These are phyloP conservation scores for Paracanthobrama guichenoti DNA, from an alignment of 2,113 vertebrate genomes.

Conservation along the genomic window DNA sequence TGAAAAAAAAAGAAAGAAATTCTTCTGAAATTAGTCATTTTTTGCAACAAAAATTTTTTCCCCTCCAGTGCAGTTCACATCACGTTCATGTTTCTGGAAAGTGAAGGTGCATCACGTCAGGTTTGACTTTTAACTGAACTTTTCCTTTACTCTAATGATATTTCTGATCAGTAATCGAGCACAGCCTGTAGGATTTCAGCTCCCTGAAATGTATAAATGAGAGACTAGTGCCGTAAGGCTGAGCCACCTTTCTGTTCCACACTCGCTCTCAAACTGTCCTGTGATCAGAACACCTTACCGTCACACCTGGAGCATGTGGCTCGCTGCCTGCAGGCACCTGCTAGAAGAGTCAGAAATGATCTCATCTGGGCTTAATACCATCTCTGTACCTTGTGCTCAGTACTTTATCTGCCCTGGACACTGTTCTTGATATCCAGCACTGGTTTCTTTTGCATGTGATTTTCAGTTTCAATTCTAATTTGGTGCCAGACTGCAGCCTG, in stretches of 20 bases:
- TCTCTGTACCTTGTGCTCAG: neutral
- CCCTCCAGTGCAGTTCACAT: neutral
- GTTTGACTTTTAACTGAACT: too few species aligned
- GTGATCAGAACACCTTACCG: neutral
- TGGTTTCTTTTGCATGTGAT: too few species aligned
- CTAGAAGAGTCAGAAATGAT: conserved; percentile 10
- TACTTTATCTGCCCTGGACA: neutral
- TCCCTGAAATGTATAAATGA: conserved; percentile 6
- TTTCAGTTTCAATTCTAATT: neutral
- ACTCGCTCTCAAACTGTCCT: neutral
- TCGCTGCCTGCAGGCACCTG: neutral
- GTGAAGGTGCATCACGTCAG: too few species aligned
- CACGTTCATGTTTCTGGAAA: too few species aligned
- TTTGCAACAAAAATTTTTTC: neutral
- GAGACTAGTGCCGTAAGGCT: neutral
- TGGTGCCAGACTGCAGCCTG: neutral
- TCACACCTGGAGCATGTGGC: conserved; percentile 7
- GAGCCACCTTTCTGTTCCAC: neutral
- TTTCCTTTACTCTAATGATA: neutral
- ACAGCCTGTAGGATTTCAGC: neutral
- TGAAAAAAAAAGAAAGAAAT: neutral
- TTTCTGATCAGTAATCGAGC: neutral
- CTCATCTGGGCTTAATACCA: neutral
- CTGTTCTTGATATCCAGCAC: neutral
- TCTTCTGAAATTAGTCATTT: neutral